Conservation (phyloP, 2,888 invertebrate genomes). For the Cephus rjabovi region DNA sequence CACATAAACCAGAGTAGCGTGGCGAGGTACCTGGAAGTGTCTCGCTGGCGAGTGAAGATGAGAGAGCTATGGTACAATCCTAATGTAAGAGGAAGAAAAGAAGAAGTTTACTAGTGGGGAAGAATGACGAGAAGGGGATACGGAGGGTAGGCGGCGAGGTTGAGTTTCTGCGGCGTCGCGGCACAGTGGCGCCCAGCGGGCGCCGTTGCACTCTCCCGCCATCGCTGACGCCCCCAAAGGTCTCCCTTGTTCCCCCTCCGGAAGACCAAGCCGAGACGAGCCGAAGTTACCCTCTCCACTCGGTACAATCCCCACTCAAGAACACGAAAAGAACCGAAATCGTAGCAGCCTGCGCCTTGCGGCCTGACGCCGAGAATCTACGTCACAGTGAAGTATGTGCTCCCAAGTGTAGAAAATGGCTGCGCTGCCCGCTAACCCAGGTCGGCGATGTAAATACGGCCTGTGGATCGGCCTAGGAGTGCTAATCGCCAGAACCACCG, state of each 20-base stretch:
- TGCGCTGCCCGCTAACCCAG: slow-evolving; percentile 59
- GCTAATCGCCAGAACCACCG: slow-evolving; percentile 48
- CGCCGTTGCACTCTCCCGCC: slow-evolving; percentile 53
- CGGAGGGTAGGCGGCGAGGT: slow-evolving; percentile 27
- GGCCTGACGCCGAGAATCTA: slow-evolving; percentile 32
- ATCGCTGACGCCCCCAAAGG: slow-evolving; percentile 40
- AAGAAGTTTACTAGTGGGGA: neutral
- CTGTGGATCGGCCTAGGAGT: slow-evolving; percentile 54
- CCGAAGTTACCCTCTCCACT: slow-evolving; percentile 25
- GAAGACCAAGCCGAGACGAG: slow-evolving; percentile 9
- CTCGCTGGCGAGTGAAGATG: neutral
- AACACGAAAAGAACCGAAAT: slow-evolving; percentile 34
- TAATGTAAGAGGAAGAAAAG: neutral
- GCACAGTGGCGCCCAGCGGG: slow-evolving; percentile 59
- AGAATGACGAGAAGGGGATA: neutral
- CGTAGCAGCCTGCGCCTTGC: slow-evolving; percentile 44
- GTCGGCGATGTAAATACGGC: slow-evolving; percentile 60
- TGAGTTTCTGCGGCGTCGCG: slow-evolving; percentile 49
- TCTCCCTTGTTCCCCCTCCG: slow-evolving; percentile 1
- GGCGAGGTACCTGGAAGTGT: neutral
- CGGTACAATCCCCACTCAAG: slow-evolving; percentile 20
- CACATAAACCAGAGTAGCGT: neutral
- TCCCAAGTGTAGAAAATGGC: slow-evolving; percentile 65
- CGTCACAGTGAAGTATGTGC: slow-evolving; percentile 65
- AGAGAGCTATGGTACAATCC: neutral